Evolutionary conservation across 1,140 invertebrate genomes (phyloP).

Genomic region (Pemphigus obesinymphae): DNA sequence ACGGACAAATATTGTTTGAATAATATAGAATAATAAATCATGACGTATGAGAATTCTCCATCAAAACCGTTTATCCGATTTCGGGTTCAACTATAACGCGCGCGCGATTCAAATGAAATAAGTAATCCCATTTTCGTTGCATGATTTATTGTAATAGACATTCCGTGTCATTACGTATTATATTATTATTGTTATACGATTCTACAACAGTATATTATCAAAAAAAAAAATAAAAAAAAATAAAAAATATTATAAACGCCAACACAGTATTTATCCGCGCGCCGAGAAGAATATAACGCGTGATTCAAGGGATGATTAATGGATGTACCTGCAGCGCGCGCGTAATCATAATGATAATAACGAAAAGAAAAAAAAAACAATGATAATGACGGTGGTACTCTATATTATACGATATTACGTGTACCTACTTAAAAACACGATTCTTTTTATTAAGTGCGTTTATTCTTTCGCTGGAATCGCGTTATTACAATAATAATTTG

Average conservation of each 20-base stretch:
- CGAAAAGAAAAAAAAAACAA: background rate
- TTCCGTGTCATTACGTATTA: background rate
- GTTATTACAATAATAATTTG: background rate
- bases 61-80: background rate
- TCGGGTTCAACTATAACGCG: background rate
- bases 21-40: background rate
- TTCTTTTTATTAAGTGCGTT: background rate
- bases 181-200: too few relatives aligned
- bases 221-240: too few relatives aligned
- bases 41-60: background rate
- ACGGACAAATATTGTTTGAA: background rate
- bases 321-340: background rate
- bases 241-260: too few relatives aligned
- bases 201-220: background rate
- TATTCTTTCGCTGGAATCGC: background rate
- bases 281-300: background rate
- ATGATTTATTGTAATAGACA: background rate
- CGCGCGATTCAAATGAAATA: background rate
- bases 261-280: background rate
- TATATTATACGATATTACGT: background rate
- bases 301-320: conserved; percentile 12
- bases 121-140: background rate
- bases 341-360: background rate
- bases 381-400: background rate
- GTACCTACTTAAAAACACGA: background rate